Evolutionary conservation across 1,140 invertebrate species (phyloP).

Genomic region (Polyergus mexicanus): DNA sequence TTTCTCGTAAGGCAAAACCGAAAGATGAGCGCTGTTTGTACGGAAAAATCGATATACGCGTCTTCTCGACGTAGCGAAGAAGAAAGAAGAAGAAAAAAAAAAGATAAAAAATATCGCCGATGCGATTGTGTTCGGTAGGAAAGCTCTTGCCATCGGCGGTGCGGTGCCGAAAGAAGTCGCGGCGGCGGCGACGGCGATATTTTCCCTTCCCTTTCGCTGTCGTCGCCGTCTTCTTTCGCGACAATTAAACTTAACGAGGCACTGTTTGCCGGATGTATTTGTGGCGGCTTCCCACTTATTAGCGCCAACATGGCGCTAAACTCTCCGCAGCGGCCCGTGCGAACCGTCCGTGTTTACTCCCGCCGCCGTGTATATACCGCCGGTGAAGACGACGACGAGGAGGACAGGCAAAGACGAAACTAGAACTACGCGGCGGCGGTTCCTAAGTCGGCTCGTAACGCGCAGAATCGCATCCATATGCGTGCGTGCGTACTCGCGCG

Average conservation of each 20-base stretch:
- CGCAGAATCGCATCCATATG: slow-evolving; percentile 32
- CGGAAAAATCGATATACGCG: slow-evolving; percentile 1
- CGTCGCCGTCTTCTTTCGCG: slow-evolving; percentile 66
- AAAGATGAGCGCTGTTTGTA: slow-evolving; percentile 4
- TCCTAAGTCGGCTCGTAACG: slow-evolving; percentile 47
- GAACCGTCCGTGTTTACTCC: slow-evolving; percentile 77
- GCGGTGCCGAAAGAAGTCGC: slow-evolving; percentile 35
- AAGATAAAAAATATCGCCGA: background rate
- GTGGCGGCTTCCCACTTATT: slow-evolving; percentile 81
- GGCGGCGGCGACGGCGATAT: background rate
- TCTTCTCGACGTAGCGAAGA: background rate
- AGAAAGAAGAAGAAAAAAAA: background rate
- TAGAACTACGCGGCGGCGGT: slow-evolving; percentile 31
- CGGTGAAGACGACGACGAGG: slow-evolving; percentile 19
- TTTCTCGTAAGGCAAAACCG: background rate
- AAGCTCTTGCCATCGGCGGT: slow-evolving; percentile 22
- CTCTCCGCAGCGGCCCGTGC: slow-evolving; percentile 71
- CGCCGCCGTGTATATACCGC: slow-evolving; percentile 46
- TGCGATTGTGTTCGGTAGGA: slow-evolving; percentile 17
- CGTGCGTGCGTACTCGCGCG: slow-evolving; percentile 43
- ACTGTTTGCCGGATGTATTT: slow-evolving; percentile 80
- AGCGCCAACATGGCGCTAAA: slow-evolving; percentile 77
- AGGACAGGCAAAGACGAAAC: background rate
- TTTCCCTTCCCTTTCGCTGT: slow-evolving; percentile 35
- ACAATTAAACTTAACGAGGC: slow-evolving; percentile 81